These are phyloP conservation scores for Heteractis magnifica DNA, from an alignment of 92 coral and sea anemone genomes.

Conservation along the genomic window DNA sequence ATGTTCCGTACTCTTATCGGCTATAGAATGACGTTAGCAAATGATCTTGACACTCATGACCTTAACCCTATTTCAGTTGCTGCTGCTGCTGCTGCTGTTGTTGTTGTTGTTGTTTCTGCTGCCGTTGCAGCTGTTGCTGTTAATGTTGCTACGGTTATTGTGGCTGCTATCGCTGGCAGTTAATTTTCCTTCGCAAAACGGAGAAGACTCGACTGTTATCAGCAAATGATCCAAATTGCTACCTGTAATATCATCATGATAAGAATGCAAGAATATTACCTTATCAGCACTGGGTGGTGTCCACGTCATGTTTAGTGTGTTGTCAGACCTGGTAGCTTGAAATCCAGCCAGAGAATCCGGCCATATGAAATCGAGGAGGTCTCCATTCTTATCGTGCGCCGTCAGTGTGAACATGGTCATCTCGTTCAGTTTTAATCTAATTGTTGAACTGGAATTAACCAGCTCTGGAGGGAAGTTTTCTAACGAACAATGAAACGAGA, in stretches of 20 bases:
- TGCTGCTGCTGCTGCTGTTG: not conserved
- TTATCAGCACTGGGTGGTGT: constrained; percentile 5
- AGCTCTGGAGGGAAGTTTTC: constrained; percentile 64
- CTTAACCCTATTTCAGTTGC: not conserved
- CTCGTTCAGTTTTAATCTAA: constrained; percentile 40
- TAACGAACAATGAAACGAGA: constrained; percentile 3
- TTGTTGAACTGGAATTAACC: constrained; percentile 16
- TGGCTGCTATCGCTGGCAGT: too few species aligned
- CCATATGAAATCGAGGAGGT: constrained; percentile 18
- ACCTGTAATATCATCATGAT: too few species aligned
- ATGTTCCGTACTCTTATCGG: too few species aligned
- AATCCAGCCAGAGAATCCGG: constrained; percentile 18
- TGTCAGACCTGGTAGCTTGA: not conserved
- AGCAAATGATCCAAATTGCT: too few species aligned
- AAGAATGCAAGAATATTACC: constrained; percentile 8
- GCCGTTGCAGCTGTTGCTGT: not conserved
- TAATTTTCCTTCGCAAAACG: too few species aligned
- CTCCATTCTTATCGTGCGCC: constrained; percentile 57
- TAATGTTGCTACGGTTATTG: too few species aligned
- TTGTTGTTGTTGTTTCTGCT: not conserved
- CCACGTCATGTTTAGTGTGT: constrained; percentile 22
- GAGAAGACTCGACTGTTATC: too few species aligned
- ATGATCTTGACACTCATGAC: not conserved
- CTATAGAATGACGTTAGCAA: not conserved
- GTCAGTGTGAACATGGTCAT: constrained; percentile 19